These are phyloP conservation scores for Eristalis tenax DNA, from an alignment of 2,888 invertebrate species.

Conservation along the genomic window DNA sequence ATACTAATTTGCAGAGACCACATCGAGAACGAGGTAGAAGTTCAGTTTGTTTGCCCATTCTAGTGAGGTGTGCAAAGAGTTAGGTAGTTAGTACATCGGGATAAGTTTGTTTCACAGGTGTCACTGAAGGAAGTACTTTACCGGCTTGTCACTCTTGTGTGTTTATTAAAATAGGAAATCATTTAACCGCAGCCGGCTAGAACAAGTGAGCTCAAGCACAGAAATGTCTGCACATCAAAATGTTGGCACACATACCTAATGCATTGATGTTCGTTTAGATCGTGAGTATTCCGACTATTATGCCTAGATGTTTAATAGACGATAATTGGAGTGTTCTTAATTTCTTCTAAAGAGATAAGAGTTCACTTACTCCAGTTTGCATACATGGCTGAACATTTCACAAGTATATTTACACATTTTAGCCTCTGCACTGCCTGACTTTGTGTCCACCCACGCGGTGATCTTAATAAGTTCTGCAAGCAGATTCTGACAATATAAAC, in stretches of 20 bases:
- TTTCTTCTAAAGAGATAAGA: no score
- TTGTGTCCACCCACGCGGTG: neutral
- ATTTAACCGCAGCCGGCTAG: no score
- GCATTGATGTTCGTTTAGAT: no score
- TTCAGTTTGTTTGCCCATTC: neutral
- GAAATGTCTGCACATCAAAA: no score
- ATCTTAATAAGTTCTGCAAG: neutral
- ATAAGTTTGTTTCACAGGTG: neutral
- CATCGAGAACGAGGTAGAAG: neutral
- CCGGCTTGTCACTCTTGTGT: no score
- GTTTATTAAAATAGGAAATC: no score
- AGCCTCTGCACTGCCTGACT: neutral
- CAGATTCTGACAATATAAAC: neutral
- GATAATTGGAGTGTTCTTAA: no score
- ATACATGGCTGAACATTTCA: neutral
- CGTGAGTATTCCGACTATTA: no score
- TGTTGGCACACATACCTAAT: no score
- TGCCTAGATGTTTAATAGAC: no score
- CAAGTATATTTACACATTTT: neutral
- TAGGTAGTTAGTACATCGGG: neutral
- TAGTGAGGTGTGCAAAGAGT: neutral
- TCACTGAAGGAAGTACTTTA: neutral
- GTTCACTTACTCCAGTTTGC: neutral
- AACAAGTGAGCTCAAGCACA: no score
- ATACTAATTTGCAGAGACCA: constrained; percentile 14